A percentile compares a stretch with the other conserved stretches of the same genome.
Evolutionary conservation across 2,888 invertebrate species (phyloP).

Genomic region (Tortrix viridana): DNA sequence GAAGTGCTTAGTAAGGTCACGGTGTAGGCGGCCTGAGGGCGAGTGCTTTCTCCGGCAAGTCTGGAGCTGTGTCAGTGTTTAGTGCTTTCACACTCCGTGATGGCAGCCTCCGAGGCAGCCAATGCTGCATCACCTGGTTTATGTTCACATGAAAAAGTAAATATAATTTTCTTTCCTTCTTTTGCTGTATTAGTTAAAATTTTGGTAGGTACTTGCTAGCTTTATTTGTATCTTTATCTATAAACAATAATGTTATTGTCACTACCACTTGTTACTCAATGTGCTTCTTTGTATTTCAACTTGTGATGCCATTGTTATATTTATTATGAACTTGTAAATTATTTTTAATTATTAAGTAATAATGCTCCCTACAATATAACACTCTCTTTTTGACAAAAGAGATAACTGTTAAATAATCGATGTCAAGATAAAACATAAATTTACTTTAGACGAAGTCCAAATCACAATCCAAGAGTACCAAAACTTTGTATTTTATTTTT

Average conservation of each 20-base stretch:
- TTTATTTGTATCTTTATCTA: conserved; percentile 34
- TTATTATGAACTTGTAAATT: not conserved
- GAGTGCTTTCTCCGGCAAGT: conserved; percentile 45
- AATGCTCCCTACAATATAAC: not conserved
- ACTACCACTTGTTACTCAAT: conserved; percentile 13
- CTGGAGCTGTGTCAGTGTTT: conserved; percentile 62
- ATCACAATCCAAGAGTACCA: too few relatives aligned
- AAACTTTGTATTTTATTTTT: too few relatives aligned
- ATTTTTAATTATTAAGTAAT: not conserved
- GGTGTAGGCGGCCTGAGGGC: conserved; percentile 23
- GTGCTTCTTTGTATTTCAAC: conserved; percentile 17
- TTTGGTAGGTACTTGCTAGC: conserved; percentile 50
- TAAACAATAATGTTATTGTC: conserved; percentile 27
- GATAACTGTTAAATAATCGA: too few relatives aligned
- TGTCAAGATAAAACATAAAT: too few relatives aligned
- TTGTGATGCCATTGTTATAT: not conserved
- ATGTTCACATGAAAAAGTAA: conserved; percentile 70
- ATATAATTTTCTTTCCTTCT: conserved; percentile 70
- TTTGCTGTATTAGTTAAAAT: conserved; percentile 62
- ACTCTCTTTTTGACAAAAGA: too few relatives aligned
- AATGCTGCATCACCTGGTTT: conserved; percentile 51
- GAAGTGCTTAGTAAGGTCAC: conserved; percentile 51
- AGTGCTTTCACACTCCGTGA: conserved; percentile 55
- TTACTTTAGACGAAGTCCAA: too few relatives aligned
- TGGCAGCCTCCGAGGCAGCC: conserved; percentile 44